Conservation (phyloP, 1,140 invertebrate species). For the Gryon sp. region DNA sequence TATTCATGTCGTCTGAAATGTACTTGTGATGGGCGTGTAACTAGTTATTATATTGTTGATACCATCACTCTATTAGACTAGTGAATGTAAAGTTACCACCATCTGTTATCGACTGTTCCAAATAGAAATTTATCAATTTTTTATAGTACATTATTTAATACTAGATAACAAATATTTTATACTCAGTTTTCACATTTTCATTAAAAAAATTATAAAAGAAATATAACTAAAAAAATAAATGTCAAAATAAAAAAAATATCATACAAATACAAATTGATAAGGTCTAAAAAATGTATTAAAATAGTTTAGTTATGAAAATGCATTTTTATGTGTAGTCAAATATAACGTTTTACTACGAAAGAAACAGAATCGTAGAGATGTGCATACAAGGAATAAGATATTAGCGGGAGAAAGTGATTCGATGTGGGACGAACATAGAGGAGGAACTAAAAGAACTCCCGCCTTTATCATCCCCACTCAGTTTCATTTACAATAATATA, state of each 20-base stretch:
- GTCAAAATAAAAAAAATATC: too few relatives aligned
- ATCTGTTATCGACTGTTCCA: conserved; percentile 9
- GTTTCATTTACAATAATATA: conserved; percentile 23
- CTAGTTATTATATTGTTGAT: conserved; percentile 69
- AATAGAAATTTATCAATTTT: conserved; percentile 30
- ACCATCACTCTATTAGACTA: conserved; percentile 60
- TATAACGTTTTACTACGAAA: too few relatives aligned
- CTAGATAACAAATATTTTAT: too few relatives aligned
- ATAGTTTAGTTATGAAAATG: too few relatives aligned
- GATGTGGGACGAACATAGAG: conserved; percentile 48
- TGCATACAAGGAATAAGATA: conserved; percentile 10
- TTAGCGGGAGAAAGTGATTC: conserved; percentile 28
- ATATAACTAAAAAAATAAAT: too few relatives aligned
- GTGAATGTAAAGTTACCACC: conserved; percentile 29
- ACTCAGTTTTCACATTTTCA: too few relatives aligned
- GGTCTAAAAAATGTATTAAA: too few relatives aligned
- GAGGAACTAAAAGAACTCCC: conserved; percentile 59
- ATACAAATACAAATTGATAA: too few relatives aligned
- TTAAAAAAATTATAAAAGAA: too few relatives aligned
- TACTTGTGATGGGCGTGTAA: conserved; percentile 67
- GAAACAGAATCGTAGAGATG: too few relatives aligned
- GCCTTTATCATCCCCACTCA: conserved; percentile 63
- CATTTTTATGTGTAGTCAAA: too few relatives aligned
- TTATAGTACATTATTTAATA: too few relatives aligned
- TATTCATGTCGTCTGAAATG: conserved; percentile 69